Evolutionary conservation across 2,888 invertebrate genomes (phyloP), one percentile per base, ranked within the genome.

Genomic region (Chironomus riparius): DNA sequence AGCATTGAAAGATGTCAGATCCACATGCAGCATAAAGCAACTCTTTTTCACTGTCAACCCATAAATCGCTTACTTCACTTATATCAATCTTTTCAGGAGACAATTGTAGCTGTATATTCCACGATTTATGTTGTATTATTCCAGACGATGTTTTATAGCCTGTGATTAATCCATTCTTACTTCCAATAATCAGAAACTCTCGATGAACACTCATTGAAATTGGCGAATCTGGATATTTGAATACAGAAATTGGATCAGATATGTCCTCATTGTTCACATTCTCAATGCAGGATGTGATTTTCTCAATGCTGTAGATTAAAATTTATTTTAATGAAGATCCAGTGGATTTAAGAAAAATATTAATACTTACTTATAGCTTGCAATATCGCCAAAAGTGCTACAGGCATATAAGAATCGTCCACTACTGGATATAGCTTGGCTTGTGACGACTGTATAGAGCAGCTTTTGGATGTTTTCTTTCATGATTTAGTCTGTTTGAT

Each of bases 361-460:
- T 47, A 7, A 21, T 24, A 69, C 90, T 88, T 85, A 94, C 94
- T 92, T 91, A 82, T 90, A 94, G 74, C 94, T 86, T 47, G 92
- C 92, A 75, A 96, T 87, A 81, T 91, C 90, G 4, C 96, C 95
- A 82, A 92, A 94, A 80, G 92, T 91, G 83, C 93, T 94, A 18
- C 93, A 94, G 78, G 92, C 91, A 77, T 92, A 86, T 74, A 96
- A 87, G 84, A 89, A 94, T 81, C 91, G 90, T 5, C 94, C 93
- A 81, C 93, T 47, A 6, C 22, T 4, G 3, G 74, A 74, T 12
- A 74, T 10, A 22, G 48, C 22, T 21, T 74, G 74, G 47, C 68
- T 68, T 48, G 62, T 65, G 3, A 74, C 7, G 12, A 47, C 22
- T 1, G 65, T 6, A 15, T 74, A 74, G n/a, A 74, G 47, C 13